Base-by-base conservation (phyloP, 92 coral and sea anemone genomes). In the Palythoa caribaeorum region DNA sequence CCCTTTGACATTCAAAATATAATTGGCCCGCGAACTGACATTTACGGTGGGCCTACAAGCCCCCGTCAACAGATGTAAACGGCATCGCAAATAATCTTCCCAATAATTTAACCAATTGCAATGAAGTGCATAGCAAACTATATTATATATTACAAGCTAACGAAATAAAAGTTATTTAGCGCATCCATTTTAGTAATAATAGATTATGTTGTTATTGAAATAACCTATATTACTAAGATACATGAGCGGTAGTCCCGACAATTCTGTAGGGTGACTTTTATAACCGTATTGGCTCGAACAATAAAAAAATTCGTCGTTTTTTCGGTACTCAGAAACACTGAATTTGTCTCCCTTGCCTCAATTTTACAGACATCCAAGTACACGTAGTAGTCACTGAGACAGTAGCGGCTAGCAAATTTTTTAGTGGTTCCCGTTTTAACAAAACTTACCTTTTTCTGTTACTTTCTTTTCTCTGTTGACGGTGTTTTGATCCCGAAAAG, bases 361-460 rank as follows among this genome's bases (percentile, higher is more conserved):
- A 8, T 44, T 44, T 44, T 59, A 20, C 16, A 79, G 71, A 57
- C 28, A 78, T 59, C 70, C 1, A 38, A 48, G 75, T 81, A 81
- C 86, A 81, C 86, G 86, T 81, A 81, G 59, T 13, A 44, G 50
- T 3, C 50, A 44, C 37, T 7, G 16, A 44, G 10, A 0, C 36
- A 15, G 55, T 66, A 35, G 10, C 11, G 2, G 68, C 53, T 12
- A 77, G 21, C 78, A 73, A 73, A 57, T 28, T 57, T 53, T 57
- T 55, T 16, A 57, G n/a, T 81, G 14, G n/a, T 16, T 15, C 11
- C 53, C 10, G 48, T 81, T 9, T 65, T 35, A 53, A 44, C 59
- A 81, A 70, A 81, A 38, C 76, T 48, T 81, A 81, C 86, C 63
- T 81, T 66, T 40, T 44, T 47, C 47, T 53, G 57, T 81, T 40